Evolutionary conservation across 2,888 invertebrate genomes (phyloP).

Genomic region (Pseudococcus viburni): DNA sequence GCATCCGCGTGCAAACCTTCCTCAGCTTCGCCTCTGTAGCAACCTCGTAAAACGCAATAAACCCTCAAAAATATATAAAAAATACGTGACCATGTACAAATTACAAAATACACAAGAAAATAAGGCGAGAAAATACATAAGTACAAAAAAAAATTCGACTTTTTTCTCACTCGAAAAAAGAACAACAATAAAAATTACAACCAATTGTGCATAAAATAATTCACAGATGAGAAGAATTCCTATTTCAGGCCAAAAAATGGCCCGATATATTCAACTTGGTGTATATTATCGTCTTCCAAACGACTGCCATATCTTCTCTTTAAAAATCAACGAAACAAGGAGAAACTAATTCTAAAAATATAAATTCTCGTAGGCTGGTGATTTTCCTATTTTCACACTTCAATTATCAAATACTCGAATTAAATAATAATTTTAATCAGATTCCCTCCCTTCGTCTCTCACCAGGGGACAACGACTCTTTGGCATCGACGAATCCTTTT

Average conservation of each 20-base stretch:
- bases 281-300: neutral
- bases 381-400: neutral
- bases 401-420: neutral
- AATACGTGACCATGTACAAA: neutral
- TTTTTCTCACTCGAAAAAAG: constrained; percentile 34
- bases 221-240: constrained; percentile 1
- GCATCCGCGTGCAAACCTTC: neutral
- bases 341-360: constrained; percentile 5
- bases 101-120: neutral
- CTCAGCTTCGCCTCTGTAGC: neutral
- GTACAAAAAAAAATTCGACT: neutral
- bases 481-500: neutral
- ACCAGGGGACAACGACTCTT: neutral
- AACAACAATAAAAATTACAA: constrained; percentile 15
- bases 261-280: neutral
- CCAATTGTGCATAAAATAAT: constrained; percentile 38
- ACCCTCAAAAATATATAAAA: neutral
- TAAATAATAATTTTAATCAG: neutral
- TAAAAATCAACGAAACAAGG: neutral
- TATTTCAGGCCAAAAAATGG: neutral
- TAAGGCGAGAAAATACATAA: neutral
- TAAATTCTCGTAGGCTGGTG: neutral
- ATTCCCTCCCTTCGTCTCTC: neutral
- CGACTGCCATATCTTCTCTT: too few species aligned
- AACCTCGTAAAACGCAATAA: neutral